phyloP scores from a whole-genome alignment of 2,113 vertebrate species.

The Paracanthobrama guichenoti region DNA sequence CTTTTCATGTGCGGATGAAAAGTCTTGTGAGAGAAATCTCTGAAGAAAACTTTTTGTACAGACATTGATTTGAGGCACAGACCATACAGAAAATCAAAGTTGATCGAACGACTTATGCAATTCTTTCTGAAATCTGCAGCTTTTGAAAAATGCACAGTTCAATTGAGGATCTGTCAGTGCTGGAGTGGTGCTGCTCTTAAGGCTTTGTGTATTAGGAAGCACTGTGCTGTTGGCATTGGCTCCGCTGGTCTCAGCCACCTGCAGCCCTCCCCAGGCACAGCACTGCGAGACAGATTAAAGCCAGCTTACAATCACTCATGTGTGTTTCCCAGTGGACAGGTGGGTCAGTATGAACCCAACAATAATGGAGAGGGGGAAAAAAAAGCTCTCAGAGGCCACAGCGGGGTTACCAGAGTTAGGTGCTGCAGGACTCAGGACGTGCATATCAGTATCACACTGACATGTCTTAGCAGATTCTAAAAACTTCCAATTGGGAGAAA shows the following conservation, averaged over 20 bases:
- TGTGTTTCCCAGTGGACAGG: slow-evolving; percentile 7
- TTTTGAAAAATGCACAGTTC: neutral
- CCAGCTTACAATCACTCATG: slow-evolving; percentile 37
- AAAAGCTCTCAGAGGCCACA: slow-evolving; percentile 6
- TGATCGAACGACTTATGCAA: neutral
- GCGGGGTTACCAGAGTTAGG: neutral
- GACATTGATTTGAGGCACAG: neutral
- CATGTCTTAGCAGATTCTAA: neutral
- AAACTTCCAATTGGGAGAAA: neutral
- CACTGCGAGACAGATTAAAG: slow-evolving; percentile 43
- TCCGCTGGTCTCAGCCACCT: slow-evolving; percentile 30
- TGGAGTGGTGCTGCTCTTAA: neutral
- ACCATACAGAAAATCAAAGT: neutral
- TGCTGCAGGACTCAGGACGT: neutral
- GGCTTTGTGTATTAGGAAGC: slow-evolving; percentile 3
- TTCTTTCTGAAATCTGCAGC: neutral
- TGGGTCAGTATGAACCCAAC: slow-evolving; percentile 20
- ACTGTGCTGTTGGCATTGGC: neutral
- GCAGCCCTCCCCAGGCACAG: slow-evolving; percentile 29
- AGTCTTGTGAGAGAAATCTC: neutral
- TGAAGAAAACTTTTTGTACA: neutral
- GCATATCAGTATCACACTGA: neutral
- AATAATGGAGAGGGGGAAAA: neutral
- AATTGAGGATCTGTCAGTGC: neutral
- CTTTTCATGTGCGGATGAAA: neutral